Evolutionary conservation across 2,797 vertebrate genomes (phyloP), one percentile per base, ranked within the genome.

Genomic region (Podarcis lilfordi): DNA sequence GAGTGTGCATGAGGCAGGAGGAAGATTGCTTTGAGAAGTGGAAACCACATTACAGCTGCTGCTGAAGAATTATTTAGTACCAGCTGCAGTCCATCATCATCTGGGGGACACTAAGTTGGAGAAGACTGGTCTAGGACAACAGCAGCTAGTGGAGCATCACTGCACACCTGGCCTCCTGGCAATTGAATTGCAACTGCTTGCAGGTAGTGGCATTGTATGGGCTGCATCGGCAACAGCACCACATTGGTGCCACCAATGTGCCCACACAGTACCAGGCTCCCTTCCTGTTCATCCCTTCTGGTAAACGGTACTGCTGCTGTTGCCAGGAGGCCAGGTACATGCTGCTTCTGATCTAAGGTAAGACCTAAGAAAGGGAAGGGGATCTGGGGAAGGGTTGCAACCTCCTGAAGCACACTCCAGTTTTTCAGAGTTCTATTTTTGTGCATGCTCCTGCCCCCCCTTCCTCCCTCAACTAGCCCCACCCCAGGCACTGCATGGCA

Each of bases 401-500:
- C 64, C 93, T 91, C 93, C 93, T 93, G 90, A 91, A 93, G 95
- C 96, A 96, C 95, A 95, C 96, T 95, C 93, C 91, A 59, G 0
- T 94, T 96, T 96, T 94, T 93, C 93, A 96, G 96, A 96, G 95
- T 97, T 98, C 97, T 98, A 98, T 98, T 98, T 96, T 91, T 97
- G 97, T 97, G 98, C 98, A 96, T 97, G 95, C 87, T 91, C 82
- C 94, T 96, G 95, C 96, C 94, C 87, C 29, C 90, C 91, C 88
- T 88, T 90, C 91, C 88, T 88, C 76, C 72, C 88, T 89, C 89
- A 92, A 93, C 91, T 82, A 92, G 94, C 88, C 94, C 81, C 89
- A 84, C 92, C 93, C 94, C 94, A 96, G 92, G 96, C 94, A 97
- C 96, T 97, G 97, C 98, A 98, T 96, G 98, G 97, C 97, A 97